These are phyloP conservation scores for Todiramphus saurophagus DNA, from an alignment of 2,113 vertebrate genomes.

Conservation along the genomic window DNA sequence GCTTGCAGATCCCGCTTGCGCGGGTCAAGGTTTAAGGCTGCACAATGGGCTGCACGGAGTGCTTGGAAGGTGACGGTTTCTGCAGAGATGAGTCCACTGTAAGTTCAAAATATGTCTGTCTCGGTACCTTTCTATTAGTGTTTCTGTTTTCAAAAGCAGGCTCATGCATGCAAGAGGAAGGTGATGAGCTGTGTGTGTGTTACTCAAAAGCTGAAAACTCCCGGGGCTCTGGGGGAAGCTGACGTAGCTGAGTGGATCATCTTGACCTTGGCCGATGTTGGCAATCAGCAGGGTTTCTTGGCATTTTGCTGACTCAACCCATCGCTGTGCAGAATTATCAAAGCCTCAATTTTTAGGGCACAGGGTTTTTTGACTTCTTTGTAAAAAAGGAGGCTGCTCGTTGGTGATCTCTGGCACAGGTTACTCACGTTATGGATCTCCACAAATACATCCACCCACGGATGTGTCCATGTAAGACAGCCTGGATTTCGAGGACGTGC, in stretches of 20 bases:
- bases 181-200: not conserved
- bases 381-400: not conserved
- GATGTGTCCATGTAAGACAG: not conserved
- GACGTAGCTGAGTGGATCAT: not conserved
- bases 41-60: rapidly evolving
- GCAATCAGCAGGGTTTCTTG: not conserved
- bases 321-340: not conserved
- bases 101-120: not conserved
- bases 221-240: not conserved
- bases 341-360: not conserved
- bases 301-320: not conserved
- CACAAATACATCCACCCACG: not conserved
- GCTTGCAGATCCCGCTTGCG: not conserved
- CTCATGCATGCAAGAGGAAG: not conserved
- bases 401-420: not conserved
- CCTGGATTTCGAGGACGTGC: not conserved
- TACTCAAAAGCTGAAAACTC: not conserved
- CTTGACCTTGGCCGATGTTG: not conserved
- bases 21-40: not conserved
- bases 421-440: not conserved
- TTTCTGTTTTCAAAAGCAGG: not conserved
- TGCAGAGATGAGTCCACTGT: not conserved
- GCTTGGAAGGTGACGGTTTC: not conserved
- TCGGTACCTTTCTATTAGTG: not conserved
- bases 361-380: not conserved